A percentile compares a stretch with the other conserved stretches of the same genome.
These are phyloP conservation scores for Delichon dasypus DNA, from an alignment of 2,797 vertebrate species.

Conservation along the genomic window DNA sequence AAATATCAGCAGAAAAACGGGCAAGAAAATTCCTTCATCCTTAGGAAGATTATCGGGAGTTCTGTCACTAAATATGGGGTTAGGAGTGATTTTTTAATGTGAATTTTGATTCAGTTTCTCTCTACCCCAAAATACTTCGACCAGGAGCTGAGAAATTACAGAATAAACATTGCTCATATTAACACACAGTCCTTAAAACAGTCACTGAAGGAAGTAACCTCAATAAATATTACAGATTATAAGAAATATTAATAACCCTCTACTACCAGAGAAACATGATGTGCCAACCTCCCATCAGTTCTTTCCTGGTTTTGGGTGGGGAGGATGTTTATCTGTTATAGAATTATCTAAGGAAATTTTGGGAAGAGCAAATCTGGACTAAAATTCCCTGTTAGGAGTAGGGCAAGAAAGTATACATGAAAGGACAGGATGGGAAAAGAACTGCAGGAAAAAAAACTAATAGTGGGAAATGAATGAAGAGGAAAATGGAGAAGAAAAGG, in stretches of 20 bases:
- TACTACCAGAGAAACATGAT: not conserved
- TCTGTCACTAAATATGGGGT: not conserved
- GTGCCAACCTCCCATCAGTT: not conserved
- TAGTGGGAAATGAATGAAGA: not conserved
- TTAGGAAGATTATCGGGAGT: not conserved
- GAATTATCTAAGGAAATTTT: not conserved
- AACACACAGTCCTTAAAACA: not conserved
- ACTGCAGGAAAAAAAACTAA: not conserved
- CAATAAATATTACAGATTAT: not conserved
- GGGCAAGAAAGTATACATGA: not conserved
- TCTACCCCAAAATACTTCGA: not conserved
- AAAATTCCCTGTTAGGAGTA: not conserved
- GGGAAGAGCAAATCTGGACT: not conserved
- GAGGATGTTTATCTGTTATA: not conserved
- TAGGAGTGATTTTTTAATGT: not conserved
- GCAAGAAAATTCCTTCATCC: not conserved
- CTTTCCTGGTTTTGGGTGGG: not conserved
- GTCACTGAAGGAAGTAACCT: not conserved
- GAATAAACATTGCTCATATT: not conserved
- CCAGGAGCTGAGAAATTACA: not conserved
- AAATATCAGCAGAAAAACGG: not conserved
- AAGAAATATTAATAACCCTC: not conserved
- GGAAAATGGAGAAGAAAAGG: not conserved
- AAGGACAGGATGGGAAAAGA: not conserved
- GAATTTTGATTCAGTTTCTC: not conserved